Conservation (phyloP, 2,797 vertebrate genomes). For the Rhodeus uyekii region DNA sequence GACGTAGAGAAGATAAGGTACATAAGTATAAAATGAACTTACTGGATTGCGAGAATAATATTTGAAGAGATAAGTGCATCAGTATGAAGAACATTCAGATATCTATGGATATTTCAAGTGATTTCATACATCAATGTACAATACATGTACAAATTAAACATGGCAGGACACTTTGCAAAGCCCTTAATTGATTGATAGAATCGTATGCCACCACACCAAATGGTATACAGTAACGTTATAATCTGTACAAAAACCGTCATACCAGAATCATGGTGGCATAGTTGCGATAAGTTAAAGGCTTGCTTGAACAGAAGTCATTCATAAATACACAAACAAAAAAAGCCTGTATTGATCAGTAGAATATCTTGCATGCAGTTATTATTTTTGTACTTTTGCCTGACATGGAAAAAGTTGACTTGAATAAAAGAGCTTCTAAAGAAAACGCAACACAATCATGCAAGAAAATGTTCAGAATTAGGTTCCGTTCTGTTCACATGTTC, state of each 20-base stretch:
- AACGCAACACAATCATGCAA: slow-evolving; percentile 92
- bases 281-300: slow-evolving; percentile 63
- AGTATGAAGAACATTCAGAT: slow-evolving; percentile 76
- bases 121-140: slow-evolving; percentile 69
- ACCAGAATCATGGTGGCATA: slow-evolving; percentile 63
- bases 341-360: slow-evolving; percentile 72
- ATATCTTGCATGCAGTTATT: slow-evolving; percentile 78
- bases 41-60: slow-evolving; percentile 64
- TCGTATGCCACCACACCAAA: slow-evolving; percentile 61
- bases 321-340: slow-evolving; percentile 64
- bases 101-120: slow-evolving; percentile 62
- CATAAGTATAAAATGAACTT: slow-evolving; percentile 73
- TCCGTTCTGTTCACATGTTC: slow-evolving; percentile 74
- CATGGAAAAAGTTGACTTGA: slow-evolving; percentile 64
- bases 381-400: slow-evolving; percentile 64
- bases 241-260: slow-evolving; percentile 75
- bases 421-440: slow-evolving; percentile 60
- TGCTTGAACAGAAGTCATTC: slow-evolving; percentile 69
- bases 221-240: slow-evolving; percentile 72
- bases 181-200: slow-evolving; percentile 71
- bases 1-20: slow-evolving; percentile 66
- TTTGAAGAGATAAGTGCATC: slow-evolving; percentile 91
- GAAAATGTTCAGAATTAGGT: slow-evolving; percentile 80
- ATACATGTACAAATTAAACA: slow-evolving; percentile 61
- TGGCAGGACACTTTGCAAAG: slow-evolving; percentile 77